A percentile compares a stretch with the other conserved stretches of the same genome.
phyloP scores from a whole-genome alignment of 2,797 vertebrate species.

The Erpetoichthys calabaricus region DNA sequence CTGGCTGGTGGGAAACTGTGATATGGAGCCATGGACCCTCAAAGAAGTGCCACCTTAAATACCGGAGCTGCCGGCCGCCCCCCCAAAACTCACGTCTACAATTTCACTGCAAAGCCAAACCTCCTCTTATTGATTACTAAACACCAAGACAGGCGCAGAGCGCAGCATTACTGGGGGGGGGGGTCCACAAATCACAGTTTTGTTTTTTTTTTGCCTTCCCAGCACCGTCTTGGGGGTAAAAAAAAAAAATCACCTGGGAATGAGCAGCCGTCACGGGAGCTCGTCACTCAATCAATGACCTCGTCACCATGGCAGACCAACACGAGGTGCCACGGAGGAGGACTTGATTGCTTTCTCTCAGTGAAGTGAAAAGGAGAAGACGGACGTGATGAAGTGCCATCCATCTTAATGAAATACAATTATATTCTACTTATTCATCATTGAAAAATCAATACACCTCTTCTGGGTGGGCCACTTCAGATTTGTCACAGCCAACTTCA shows the following conservation, averaged over 20 bases:
- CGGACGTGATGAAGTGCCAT: slow-evolving; percentile 98
- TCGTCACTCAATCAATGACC: slow-evolving; percentile 64
- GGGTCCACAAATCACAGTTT: no score
- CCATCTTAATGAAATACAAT: slow-evolving; percentile 99
- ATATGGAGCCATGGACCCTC: no score
- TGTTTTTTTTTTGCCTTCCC: neutral
- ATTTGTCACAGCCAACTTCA: slow-evolving; percentile 90
- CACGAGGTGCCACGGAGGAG: slow-evolving; percentile 61
- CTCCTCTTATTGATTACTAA: no score
- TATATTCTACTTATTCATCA: slow-evolving; percentile 99
- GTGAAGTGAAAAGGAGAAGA: slow-evolving; percentile 94
- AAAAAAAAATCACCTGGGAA: slow-evolving; percentile 18
- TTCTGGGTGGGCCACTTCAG: slow-evolving; percentile 78
- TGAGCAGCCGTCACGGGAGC: slow-evolving; percentile 43
- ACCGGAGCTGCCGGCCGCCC: no score
- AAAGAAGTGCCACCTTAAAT: no score
- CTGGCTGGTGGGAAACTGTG: no score
- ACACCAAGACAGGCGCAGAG: no score
- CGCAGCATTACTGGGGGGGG: no score
- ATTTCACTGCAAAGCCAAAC: no score
- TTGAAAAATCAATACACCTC: slow-evolving; percentile 99
- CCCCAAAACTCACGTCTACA: no score
- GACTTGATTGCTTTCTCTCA: slow-evolving; percentile 88
- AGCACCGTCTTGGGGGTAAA: slow-evolving; percentile 4
- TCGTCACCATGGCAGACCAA: slow-evolving; percentile 93